Evolutionary conservation across 2,888 invertebrate species (phyloP), one percentile per base, ranked within the genome.

Genomic region (Leucoma salicis): DNA sequence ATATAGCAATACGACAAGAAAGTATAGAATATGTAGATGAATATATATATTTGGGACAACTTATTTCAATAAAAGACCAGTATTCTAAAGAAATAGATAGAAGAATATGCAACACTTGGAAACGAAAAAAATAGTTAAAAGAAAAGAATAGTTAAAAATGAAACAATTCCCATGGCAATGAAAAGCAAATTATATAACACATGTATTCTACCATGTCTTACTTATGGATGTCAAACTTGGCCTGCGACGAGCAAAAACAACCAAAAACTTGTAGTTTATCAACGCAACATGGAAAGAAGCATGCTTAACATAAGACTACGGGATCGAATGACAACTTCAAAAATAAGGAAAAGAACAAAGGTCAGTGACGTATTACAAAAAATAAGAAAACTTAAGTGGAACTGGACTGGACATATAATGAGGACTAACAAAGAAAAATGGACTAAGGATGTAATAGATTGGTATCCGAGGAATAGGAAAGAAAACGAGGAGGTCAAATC

Each of bases 141-240:
- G 39, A 35, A 34, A 29, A 35, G 14, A 31, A 35, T 14, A 44
- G n/a, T n/a, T n/a, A n/a, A n/a, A n/a, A n/a, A n/a, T n/a, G 35
- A 35, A 14, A 11, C 14, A 27, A 27, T 35, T 5, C 35, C 27
- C 1, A 25, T 39, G 15, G 8, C 35, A 24, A 7, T 35, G 4
- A 33, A 35, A 18, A 13, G 33, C 14, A 34, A 33, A 13, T 13
- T 40, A 25, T 39, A 31, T 14, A 37, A 37, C 21, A 21, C 14
- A 12, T 37, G 31, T 11, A 31, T 37, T 16, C 31, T 39, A 1
- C 35, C 40, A 24, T 35, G 40, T 34, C 35, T 43, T 4, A 43
- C 43, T 14, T 39, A 43, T 25, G 38, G 38, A 1, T 43, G 38
- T 31, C 42, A 43, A 38, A 38, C 34, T 15, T 43, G 37, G 35